phyloP scores from a whole-genome alignment of 2,797 vertebrate species.

The Periophthalmus magnuspinnatus region DNA sequence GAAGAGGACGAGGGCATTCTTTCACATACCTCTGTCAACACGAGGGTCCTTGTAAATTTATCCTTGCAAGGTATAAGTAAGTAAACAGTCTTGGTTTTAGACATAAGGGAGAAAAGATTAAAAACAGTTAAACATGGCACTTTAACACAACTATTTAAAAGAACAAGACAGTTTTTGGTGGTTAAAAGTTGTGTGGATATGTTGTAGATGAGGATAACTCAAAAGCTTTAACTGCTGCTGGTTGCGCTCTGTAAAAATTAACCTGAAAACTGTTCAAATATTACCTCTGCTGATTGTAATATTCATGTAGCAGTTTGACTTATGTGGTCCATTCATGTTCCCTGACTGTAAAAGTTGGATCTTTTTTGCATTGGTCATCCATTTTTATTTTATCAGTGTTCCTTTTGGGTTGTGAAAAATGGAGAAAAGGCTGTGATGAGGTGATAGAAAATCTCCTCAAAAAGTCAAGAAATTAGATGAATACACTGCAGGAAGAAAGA shows the following conservation, averaged over 20 bases:
- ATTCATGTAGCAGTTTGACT: slow-evolving; percentile 17
- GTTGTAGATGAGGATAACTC: slow-evolving; percentile 47
- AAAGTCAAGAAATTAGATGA: slow-evolving; percentile 44
- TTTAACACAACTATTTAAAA: slow-evolving; percentile 42
- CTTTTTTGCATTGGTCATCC: slow-evolving; percentile 68
- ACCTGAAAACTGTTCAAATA: slow-evolving; percentile 65
- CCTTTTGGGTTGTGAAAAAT: slow-evolving; percentile 31
- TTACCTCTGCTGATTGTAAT: slow-evolving; percentile 37
- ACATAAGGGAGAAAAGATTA: slow-evolving; percentile 18
- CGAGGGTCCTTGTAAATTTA: slow-evolving; percentile 31
- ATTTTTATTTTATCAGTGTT: slow-evolving; percentile 37
- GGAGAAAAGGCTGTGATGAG: slow-evolving; percentile 31
- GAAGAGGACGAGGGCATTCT: slow-evolving; percentile 33
- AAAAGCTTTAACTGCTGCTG: slow-evolving; percentile 71
- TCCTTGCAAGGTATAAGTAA: slow-evolving; percentile 26
- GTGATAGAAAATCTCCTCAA: slow-evolving; percentile 46
- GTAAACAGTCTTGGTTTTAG: slow-evolving; percentile 50
- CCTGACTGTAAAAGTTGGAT: slow-evolving; percentile 51
- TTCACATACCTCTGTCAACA: slow-evolving; percentile 22
- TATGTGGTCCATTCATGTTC: slow-evolving; percentile 51
- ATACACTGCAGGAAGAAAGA: slow-evolving; percentile 51
- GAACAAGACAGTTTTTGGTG: slow-evolving; percentile 73
- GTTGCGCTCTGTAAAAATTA: slow-evolving; percentile 64
- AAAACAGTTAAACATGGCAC: slow-evolving; percentile 59
- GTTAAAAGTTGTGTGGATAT: slow-evolving; percentile 58